Percentiles rank a stretch among this genome's conserved stretches.
Evolutionary conservation across 2,797 vertebrate species (phyloP).

Genomic region (Melanotaenia boesemani): DNA sequence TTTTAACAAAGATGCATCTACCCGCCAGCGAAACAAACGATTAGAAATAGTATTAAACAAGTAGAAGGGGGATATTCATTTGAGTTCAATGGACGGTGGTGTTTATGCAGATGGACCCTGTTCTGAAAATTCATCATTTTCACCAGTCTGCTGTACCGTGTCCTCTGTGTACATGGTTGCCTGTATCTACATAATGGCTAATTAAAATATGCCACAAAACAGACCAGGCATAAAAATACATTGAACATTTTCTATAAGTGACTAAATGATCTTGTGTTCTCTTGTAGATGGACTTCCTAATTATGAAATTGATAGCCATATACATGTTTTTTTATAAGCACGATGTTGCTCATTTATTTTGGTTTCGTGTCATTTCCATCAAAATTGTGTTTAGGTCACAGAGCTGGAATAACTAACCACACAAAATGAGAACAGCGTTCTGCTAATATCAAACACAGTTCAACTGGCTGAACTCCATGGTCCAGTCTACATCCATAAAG

Average conservation of each 20-base stretch:
- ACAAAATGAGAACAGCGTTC: neutral
- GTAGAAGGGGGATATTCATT: conserved; percentile 54
- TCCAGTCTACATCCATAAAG: no score
- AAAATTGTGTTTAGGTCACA: no score
- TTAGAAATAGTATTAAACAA: conserved; percentile 38
- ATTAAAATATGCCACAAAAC: conserved; percentile 56
- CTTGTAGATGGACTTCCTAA: neutral
- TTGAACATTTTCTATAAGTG: conserved; percentile 9
- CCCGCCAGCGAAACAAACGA: conserved; percentile 51
- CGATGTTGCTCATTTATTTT: neutral
- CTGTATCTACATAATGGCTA: conserved; percentile 40
- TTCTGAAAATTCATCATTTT: conserved; percentile 61
- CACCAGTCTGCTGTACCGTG: conserved; percentile 36
- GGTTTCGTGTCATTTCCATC: no score
- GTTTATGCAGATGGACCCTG: conserved; percentile 36
- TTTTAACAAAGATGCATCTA: conserved; percentile 71
- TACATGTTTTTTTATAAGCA: neutral
- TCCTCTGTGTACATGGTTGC: conserved; percentile 42
- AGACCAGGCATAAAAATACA: conserved; percentile 31
- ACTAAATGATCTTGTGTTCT: neutral
- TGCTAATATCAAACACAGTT: neutral
- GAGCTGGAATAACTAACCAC: neutral
- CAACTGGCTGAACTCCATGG: neutral
- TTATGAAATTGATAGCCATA: neutral
- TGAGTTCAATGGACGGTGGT: conserved; percentile 60